Percentiles rank a stretch among this genome's conserved stretches.
phyloP scores from a whole-genome alignment of 2,888 invertebrate genomes.

The Metallyticus violacea region DNA sequence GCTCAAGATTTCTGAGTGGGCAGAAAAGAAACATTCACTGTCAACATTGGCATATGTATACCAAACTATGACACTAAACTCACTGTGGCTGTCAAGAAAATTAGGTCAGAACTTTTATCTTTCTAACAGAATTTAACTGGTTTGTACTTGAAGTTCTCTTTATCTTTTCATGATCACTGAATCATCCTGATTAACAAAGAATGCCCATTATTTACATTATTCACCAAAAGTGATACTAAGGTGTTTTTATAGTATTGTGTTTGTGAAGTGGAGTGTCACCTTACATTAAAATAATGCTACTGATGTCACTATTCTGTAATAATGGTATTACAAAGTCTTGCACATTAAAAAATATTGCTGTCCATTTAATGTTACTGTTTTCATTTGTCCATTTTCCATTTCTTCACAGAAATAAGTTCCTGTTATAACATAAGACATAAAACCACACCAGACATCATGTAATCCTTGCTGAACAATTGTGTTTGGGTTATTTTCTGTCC shows the following conservation, averaged over 20 bases:
- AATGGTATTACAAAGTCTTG: too few relatives aligned
- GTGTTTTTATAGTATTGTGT: neutral
- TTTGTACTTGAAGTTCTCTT: neutral
- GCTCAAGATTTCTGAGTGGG: neutral
- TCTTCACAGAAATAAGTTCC: too few relatives aligned
- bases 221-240: too few relatives aligned
- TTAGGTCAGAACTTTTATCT: neutral
- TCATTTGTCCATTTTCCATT: too few relatives aligned
- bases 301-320: too few relatives aligned
- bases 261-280: neutral
- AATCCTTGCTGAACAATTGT: too few relatives aligned
- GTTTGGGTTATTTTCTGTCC: too few relatives aligned
- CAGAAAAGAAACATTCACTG: neutral
- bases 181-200: neutral
- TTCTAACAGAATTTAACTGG: neutral
- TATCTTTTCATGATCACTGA: neutral
- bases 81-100: neutral
- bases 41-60: neutral
- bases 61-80: neutral
- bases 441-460: too few relatives aligned
- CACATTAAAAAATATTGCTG: too few relatives aligned
- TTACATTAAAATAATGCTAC: too few relatives aligned
- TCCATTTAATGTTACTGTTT: too few relatives aligned
- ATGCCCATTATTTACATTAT: neutral
- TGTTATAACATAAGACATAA: too few relatives aligned